phyloP scores from a whole-genome alignment of 1,140 invertebrate species.

The Drosophila malerkotliana region DNA sequence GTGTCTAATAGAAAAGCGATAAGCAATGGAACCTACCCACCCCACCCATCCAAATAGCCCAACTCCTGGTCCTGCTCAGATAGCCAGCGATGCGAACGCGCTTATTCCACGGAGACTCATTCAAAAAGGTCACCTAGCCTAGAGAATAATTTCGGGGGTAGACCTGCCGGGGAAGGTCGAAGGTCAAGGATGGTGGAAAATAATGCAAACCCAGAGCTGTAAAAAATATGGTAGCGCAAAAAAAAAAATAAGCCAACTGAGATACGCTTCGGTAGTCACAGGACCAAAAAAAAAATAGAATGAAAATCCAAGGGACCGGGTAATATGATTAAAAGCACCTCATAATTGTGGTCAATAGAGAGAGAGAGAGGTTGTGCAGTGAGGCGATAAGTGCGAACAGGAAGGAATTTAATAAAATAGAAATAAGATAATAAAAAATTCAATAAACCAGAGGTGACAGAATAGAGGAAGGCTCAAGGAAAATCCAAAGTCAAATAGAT shows the following conservation, averaged over 20 bases:
- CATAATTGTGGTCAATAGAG: constrained; percentile 71
- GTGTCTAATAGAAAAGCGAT: constrained; percentile 78
- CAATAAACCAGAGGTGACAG: not conserved
- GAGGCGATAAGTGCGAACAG: constrained; percentile 53
- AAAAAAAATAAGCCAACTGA: constrained; percentile 62
- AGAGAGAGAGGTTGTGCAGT: constrained; percentile 28
- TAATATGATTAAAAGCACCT: constrained; percentile 80
- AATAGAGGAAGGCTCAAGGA: not conserved
- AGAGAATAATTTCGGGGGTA: constrained; percentile 2
- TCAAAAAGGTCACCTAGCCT: constrained; percentile 74
- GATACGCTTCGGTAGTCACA: constrained; percentile 56
- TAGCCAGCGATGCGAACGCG: constrained; percentile 49
- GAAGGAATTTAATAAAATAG: constrained; percentile 14
- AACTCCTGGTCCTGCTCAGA: constrained; percentile 26
- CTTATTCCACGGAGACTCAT: constrained; percentile 74
- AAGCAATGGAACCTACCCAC: constrained; percentile 24
- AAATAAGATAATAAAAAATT: not conserved
- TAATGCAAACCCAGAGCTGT: constrained; percentile 38
- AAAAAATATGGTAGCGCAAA: constrained; percentile 16
- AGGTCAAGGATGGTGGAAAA: constrained; percentile 67
- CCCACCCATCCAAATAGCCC: not conserved
- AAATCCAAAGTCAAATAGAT: not conserved
- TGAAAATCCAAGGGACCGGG: constrained; percentile 10
- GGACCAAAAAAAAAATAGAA: constrained; percentile 7
- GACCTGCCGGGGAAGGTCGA: constrained; percentile 23